A percentile compares a stretch with the other conserved stretches of the same genome.
Evolutionary conservation across 2,113 vertebrate species (phyloP).

Genomic region (Proterorhinus semilunaris): DNA sequence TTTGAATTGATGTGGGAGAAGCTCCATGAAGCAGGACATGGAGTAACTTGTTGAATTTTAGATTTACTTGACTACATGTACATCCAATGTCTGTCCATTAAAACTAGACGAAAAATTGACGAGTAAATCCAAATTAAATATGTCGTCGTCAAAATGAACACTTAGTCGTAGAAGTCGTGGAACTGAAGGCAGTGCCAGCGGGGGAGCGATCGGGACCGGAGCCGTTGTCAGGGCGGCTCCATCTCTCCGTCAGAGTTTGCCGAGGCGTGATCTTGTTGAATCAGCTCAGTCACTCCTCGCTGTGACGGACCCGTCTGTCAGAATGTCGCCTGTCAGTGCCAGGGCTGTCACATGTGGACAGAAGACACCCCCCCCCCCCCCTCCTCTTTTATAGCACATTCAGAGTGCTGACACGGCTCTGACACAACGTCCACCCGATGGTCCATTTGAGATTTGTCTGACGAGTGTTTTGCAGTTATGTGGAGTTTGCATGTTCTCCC

Average conservation of each 20-base stretch:
- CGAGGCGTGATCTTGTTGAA: conserved; percentile 5
- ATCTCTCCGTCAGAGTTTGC: conserved; percentile 9
- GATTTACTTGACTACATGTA: no score
- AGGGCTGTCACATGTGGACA: conserved; percentile 44
- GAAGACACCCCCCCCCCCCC: conserved; percentile 5
- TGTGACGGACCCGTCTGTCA: conserved; percentile 46
- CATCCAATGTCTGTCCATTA: no score
- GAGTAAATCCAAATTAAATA: no score
- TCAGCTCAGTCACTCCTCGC: conserved; percentile 41
- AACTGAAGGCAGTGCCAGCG: background rate
- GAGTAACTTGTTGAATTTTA: no score
- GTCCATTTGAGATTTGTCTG: no score
- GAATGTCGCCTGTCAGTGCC: conserved; percentile 32
- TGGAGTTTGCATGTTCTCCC: background rate
- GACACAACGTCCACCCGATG: no score
- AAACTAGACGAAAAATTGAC: no score
- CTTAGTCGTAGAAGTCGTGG: background rate
- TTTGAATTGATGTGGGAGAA: no score
- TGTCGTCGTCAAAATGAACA: no score
- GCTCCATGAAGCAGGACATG: no score
- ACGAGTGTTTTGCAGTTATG: no score
- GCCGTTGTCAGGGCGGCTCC: background rate
- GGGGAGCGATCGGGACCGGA: background rate
- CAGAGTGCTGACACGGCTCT: conserved; percentile 34
- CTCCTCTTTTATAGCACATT: conserved; percentile 24